These are phyloP conservation scores for Rhamnusium bicolor DNA, from an alignment of 2,888 invertebrate genomes.

Conservation along the genomic window DNA sequence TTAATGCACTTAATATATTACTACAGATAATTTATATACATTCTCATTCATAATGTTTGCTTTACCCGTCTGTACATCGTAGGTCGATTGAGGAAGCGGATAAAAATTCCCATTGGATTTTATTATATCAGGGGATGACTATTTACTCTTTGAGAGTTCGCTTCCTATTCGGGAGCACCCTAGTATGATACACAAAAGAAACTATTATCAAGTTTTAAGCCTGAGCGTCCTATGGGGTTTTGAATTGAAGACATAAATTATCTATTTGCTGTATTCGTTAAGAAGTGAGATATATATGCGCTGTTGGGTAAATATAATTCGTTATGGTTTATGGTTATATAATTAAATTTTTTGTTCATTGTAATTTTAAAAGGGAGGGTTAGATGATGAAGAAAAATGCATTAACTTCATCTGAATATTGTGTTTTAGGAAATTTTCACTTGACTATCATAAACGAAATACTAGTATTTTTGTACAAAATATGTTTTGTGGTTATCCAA, in stretches of 20 bases:
- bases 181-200: background rate
- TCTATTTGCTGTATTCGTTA: background rate
- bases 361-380: background rate
- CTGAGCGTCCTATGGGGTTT: background rate
- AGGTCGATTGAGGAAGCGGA: background rate
- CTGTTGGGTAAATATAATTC: background rate
- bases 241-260: constrained; percentile 33
- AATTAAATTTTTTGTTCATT: constrained; percentile 11
- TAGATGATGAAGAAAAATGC: background rate
- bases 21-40: too few relatives aligned
- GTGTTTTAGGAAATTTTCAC: too few relatives aligned
- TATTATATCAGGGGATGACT: background rate
- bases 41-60: too few relatives aligned
- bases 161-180: background rate
- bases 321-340: constrained; percentile 20
- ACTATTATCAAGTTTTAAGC: constrained; percentile 20
- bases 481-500: too few relatives aligned
- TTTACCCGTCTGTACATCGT: background rate
- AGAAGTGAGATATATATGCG: background rate
- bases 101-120: constrained; percentile 1
- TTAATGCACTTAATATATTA: too few relatives aligned
- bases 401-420: too few relatives aligned
- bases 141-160: background rate
- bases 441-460: too few relatives aligned
- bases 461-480: too few relatives aligned